Evolutionary conservation across 2,797 vertebrate species (phyloP), one percentile per base, ranked within the genome.

Genomic region (Melanotaenia trifasciata): DNA sequence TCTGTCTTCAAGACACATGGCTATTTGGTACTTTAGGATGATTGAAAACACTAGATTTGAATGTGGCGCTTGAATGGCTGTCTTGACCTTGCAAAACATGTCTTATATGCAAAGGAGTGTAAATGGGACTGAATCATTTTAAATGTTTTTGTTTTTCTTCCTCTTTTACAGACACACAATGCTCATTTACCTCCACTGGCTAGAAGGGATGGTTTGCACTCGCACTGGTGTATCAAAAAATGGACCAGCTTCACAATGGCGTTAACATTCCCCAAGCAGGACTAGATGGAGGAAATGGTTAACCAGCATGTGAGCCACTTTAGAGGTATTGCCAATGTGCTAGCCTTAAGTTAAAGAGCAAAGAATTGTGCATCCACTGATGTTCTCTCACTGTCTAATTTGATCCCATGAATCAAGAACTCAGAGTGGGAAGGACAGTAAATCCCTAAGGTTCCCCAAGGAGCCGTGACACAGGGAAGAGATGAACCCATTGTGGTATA

Each of bases 361-460:
- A 81, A 79, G 73, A 70, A 70, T 81, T 89, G 84, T 78, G 78
- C 71, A 66, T 81, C 74, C 78, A 67, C 74, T 74, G 82, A 84
- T 90, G 85, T 78, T 91, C 84, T 63, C 74, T 69, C 74, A 20
- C 78, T 54, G 86, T 86, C 83, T 94, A 92, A 94, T 95, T 93
- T 87, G 91, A 93, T 93, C 89, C 67, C 67, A 47, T 90, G 86
- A 93, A 94, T 92, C 91, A 86, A 80, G 70, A 72, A 74, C 73
- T 90, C 78, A 82, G 81, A 89, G 81, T 75, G 80, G 77, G 75
- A 74, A 84, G 74, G 78, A 79, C 89, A 76, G 84, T 87, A 91
- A 90, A 92, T 94, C 81, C 84, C 69, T 40, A 60, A 68, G 58
- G 80, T 65, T 83, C 80, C 80, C 89, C 56, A 30, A 80, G 81